Evolutionary conservation across 2,113 vertebrate genomes (phyloP).

Genomic region (Albula glossodonta): DNA sequence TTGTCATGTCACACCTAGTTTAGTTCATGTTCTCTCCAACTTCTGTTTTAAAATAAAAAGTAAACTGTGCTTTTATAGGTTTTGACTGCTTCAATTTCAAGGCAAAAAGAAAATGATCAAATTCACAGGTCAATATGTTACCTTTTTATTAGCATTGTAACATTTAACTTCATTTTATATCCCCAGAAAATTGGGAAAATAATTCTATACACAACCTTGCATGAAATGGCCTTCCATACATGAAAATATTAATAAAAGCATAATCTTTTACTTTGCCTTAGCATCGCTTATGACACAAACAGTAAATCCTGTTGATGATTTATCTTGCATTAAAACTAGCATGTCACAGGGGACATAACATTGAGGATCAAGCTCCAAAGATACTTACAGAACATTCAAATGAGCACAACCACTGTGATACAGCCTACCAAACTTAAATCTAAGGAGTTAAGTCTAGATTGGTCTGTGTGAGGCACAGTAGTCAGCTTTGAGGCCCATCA

Average conservation of each 20-base stretch:
- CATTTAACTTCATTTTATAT: constrained; percentile 50
- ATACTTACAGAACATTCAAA: constrained; percentile 6
- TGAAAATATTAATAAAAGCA: constrained; percentile 55
- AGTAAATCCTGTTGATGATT: constrained; percentile 5
- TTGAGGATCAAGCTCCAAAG: neutral
- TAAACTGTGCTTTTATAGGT: neutral
- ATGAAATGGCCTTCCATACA: constrained; percentile 9
- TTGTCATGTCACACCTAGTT: neutral
- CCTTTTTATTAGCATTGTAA: constrained; percentile 42
- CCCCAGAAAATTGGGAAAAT: constrained; percentile 42
- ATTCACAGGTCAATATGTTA: neutral
- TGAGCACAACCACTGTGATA: constrained; percentile 4
- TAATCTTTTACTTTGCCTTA: constrained; percentile 32
- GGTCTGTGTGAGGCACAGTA: neutral
- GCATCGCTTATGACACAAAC: constrained; percentile 40
- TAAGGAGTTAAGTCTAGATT: neutral
- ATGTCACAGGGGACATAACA: constrained; percentile 4
- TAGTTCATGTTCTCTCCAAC: no score
- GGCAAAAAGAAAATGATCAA: neutral
- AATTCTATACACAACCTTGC: constrained; percentile 50
- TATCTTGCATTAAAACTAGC: neutral
- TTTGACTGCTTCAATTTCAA: neutral
- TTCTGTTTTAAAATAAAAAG: neutral
- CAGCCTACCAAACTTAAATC: constrained; percentile 1
- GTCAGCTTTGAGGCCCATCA: neutral